Evolutionary conservation across 2,888 invertebrate genomes (phyloP).

Genomic region (Hydraecia micacea): DNA sequence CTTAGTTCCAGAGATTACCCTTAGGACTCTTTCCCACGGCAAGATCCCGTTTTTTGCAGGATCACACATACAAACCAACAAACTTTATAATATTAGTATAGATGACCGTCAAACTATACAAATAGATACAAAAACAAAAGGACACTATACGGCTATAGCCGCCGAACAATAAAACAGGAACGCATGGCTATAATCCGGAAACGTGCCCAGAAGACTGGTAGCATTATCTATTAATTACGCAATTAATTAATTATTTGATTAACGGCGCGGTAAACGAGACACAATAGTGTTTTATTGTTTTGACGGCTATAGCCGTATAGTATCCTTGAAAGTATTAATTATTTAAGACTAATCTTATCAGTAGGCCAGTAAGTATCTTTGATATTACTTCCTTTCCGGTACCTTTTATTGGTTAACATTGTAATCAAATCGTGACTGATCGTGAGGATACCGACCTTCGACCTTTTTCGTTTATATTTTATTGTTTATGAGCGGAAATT

Average conservation of each 20-base stretch:
- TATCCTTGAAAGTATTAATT: neutral
- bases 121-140: neutral
- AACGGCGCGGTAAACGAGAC: neutral
- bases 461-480: neutral
- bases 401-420: constrained; percentile 16
- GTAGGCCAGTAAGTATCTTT: neutral
- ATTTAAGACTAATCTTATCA: constrained; percentile 28
- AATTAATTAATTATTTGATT: constrained; percentile 12
- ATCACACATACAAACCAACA: neutral
- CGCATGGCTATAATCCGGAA: neutral
- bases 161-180: too few species aligned
- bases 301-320: neutral
- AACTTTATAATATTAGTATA: neutral
- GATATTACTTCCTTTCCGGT: constrained; percentile 29
- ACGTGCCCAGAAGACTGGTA: neutral
- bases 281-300: neutral
- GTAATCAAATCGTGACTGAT: constrained; percentile 12
- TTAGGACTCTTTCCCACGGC: too few species aligned
- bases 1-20: neutral
- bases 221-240: constrained; percentile 12
- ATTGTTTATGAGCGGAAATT: neutral
- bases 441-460: neutral
- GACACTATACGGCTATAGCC: too few species aligned
- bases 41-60: too few species aligned
- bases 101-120: neutral